Evolutionary conservation across 2,797 vertebrate genomes (phyloP), one percentile per base, ranked within the genome.

Genomic region (Cossypha dichroa): DNA sequence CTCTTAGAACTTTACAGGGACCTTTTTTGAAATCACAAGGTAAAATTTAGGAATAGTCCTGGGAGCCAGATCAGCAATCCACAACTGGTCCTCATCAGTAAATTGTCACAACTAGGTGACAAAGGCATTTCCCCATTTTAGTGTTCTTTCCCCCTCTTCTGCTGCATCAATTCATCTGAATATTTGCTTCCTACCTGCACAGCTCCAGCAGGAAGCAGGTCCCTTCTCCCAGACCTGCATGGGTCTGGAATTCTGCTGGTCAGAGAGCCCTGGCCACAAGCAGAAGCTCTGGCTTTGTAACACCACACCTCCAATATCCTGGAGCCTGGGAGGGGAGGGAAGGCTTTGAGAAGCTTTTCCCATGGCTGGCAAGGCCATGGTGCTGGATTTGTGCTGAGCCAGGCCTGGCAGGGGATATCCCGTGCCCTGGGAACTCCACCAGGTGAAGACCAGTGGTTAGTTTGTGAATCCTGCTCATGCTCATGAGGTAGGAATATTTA

Each of bases 51-150:
- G 33, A 55, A 54, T 29, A 72, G 28, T 49, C 38, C 43, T 45
- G 49, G 49, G 62, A 92, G n/a, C 38, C 46, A 31, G 62, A 46
- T 88, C 77, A 84, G 43, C 38, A 68, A 86, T 58, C 51, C 13
- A 5, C 66, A 88, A 55, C 25, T 72, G 33, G 81, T 64, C 28
- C 45, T 84, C 69, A 36, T 69, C 80, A 62, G 77, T 58, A 73
- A 86, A 81, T 26, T 81, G 69, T 51, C 62, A 84, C 21, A 28
- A 48, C 4, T 6, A 26, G 38, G 43, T 93, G 80, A 92, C 69
- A 93, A 88, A 92, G 12, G 20, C 33, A 80, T 58, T 69, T 81
- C 85, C 64, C 40, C 59, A 16, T 58, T 84, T 70, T 14, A 60
- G 34, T 54, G 74, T 19, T 69, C 26, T 75, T 84, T 90, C 33